Evolutionary conservation across 2,888 invertebrate genomes (phyloP), one percentile per base, ranked within the genome.

Genomic region (Linyphia triangularis): DNA sequence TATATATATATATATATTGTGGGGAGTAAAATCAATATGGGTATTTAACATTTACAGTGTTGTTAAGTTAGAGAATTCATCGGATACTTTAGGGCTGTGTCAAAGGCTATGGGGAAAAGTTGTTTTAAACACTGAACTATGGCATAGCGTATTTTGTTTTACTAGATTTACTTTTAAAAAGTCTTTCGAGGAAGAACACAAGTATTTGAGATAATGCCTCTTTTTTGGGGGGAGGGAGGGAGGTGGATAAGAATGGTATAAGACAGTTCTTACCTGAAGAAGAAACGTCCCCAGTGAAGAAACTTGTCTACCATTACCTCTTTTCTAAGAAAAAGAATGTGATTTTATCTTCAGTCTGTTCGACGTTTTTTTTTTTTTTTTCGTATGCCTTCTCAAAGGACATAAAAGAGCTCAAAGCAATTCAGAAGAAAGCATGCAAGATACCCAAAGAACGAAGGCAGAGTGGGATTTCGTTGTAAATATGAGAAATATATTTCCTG

Each of bases 331-430:
- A n/a, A 51, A 51, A n/a, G 51, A n/a, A n/a, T 51, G 51, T 16
- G 51, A 51, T 51, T 51, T 51, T 51, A 51, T 51, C 26, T 57
- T 16, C 30, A 33, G 51, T 28, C 24, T n/a, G n/a, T n/a, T n/a
- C n/a, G n/a, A n/a, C n/a, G n/a, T n/a, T n/a, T n/a, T n/a, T n/a
- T 59, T 19, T 73, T 28, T 33, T 57, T 22, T 28, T 73, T 57
- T 73, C 57, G 28, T 59, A 43, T n/a, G 51, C 43, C 13, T 73
- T 22, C 57, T 73, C 22, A 57, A 33, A 73, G 30, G 59, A 30
- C 57, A 22, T 30, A 33, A 69, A 57, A 73, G 57, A 73, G 30
- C 73, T 73, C 30, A 73, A 73, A 73, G 59, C 73, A 73, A 73
- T 73, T 33, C 73, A 57, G 30, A 30, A 19, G 33, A 73, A 70